phyloP scores from a whole-genome alignment of 2,888 invertebrate genomes.

The Apomyelois bistriatella region DNA sequence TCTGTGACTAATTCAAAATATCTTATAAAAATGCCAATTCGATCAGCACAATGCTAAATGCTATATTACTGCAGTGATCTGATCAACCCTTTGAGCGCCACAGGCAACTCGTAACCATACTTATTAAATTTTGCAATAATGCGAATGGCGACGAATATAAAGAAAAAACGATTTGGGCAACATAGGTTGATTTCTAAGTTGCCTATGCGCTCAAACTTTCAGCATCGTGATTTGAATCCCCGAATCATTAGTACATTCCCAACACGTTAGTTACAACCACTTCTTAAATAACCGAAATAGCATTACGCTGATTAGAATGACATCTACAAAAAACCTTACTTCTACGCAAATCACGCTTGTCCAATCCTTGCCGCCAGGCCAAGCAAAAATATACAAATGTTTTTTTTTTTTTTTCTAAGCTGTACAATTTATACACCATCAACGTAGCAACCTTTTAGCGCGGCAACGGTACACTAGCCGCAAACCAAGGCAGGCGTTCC shows the following conservation, averaged over 20 bases:
- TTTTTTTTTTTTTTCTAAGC: slow-evolving; percentile 51
- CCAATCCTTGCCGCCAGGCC: slow-evolving; percentile 54
- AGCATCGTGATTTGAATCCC: no score
- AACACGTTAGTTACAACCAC: slow-evolving; percentile 20
- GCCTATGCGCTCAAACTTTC: no score
- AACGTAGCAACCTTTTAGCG: slow-evolving; percentile 38
- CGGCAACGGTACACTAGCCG: slow-evolving; percentile 17
- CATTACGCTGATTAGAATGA: slow-evolving; percentile 32
- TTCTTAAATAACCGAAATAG: slow-evolving; percentile 14
- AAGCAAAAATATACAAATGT: slow-evolving; percentile 77
- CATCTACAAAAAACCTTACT: slow-evolving; percentile 46
- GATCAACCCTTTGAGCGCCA: not conserved
- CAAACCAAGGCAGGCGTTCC: slow-evolving; percentile 21
- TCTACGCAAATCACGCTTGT: slow-evolving; percentile 55
- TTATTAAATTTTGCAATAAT: no score
- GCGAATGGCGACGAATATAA: no score
- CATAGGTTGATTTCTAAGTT: no score
- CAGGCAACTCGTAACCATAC: not conserved
- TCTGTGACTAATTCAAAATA: slow-evolving; percentile 65
- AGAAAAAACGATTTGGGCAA: no score
- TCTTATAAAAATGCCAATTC: slow-evolving; percentile 47
- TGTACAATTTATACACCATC: slow-evolving; percentile 73
- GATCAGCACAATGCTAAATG: slow-evolving; percentile 30
- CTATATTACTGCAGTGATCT: not conserved
- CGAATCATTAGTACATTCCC: not conserved